phyloP scores from a whole-genome alignment of 2,797 vertebrate genomes.

The Aselliscus stoliczkanus region DNA sequence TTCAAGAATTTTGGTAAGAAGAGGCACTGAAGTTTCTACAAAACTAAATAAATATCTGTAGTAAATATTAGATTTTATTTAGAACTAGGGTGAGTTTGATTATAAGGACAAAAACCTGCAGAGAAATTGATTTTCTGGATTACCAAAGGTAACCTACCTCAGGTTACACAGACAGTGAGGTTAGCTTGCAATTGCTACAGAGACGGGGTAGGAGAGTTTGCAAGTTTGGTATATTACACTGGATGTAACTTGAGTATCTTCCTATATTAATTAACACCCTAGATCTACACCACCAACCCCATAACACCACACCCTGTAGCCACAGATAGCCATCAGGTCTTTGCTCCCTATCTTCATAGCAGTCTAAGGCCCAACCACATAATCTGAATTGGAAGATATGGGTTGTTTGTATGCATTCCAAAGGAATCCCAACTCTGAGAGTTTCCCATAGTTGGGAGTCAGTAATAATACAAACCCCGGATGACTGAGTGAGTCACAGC shows the following conservation, averaged over 20 bases:
- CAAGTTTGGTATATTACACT: not conserved
- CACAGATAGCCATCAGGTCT: slow-evolving; percentile 34
- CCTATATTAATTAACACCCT: slow-evolving; percentile 13
- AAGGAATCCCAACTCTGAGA: slow-evolving; percentile 61
- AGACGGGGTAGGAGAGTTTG: not conserved
- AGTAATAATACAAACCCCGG: not conserved
- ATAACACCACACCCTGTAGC: slow-evolving; percentile 3
- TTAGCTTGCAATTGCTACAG: not conserved
- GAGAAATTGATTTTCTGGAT: slow-evolving; percentile 13
- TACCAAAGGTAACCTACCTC: not conserved
- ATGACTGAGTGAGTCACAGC: slow-evolving; percentile 46
- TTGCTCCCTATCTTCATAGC: not conserved
- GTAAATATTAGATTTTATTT: not conserved
- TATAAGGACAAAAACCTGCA: not conserved
- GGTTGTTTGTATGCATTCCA: slow-evolving; percentile 46
- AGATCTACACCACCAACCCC: not conserved
- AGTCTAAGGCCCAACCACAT: slow-evolving; percentile 45
- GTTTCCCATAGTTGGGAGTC: slow-evolving; percentile 43
- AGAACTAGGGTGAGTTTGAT: not conserved
- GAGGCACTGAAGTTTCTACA: not conserved
- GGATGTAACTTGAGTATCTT: slow-evolving; percentile 20
- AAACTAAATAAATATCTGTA: not conserved
- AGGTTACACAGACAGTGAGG: not conserved
- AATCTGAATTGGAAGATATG: slow-evolving; percentile 40
- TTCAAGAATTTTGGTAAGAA: not conserved